Base-by-base conservation (phyloP, 2,797 vertebrate species). In the Rousettus madagascariensis region DNA sequence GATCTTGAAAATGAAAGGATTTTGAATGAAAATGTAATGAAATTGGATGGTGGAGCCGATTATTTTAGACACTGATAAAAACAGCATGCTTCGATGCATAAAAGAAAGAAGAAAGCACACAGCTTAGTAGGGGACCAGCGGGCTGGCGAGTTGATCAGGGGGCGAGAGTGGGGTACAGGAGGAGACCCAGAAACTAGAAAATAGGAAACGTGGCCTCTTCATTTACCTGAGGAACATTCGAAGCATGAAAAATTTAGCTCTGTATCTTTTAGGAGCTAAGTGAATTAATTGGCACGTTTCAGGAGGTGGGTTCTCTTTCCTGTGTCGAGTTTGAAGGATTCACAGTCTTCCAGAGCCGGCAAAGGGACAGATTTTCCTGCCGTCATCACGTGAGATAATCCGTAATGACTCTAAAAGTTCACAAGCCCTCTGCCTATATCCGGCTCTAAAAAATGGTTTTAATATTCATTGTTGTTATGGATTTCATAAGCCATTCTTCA, bases 101-200 rank as follows among this genome's bases (percentile, higher is more conserved):
- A 38, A 41, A 24, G 30, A 13, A 51, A 6, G 59, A 12, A 43
- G 59, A 12, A 43, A 10, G 12, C 5, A 0, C 16, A 22, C 13
- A 4, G 46, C 5, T 57, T 5, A 1, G 0, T 1, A 24, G 15
- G 46, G 28, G 33, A 51, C 8, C 2, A 7, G 30, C 1, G 33
- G n/a, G 33, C 61, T 26, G 8, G 61, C 1, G 6, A 4, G 22
- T 51, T 51, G 9, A 66, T 59, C 30, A 3, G 4, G 4, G 1
- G 0, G 12, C 20, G n/a, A 51, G 16, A n/a, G 30, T 2, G 13
- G 20, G 11, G 13, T 46, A 7, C 6, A 51, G 16, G 43, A 59
- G 61, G 12, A 66, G 24, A 83, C 17, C 28, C 15, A 16, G 15
- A 59, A 77, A 41, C 55, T 10, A 51, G 11, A 6, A n/a, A 55